phyloP scores from a whole-genome alignment of 2,797 vertebrate species.

The Agapornis canus region DNA sequence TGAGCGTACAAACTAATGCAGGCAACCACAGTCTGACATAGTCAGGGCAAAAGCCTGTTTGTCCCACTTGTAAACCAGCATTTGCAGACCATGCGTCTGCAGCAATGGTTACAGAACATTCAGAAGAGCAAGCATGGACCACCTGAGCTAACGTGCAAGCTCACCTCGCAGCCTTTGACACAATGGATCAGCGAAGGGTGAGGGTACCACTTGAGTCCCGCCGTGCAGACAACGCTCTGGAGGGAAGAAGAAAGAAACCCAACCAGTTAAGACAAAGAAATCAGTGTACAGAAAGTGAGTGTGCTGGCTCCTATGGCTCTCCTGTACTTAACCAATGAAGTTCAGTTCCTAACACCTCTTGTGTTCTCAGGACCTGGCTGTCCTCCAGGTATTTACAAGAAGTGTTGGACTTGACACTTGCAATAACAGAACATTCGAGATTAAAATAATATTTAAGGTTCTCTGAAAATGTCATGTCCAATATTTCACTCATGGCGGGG shows the following conservation, averaged over 20 bases:
- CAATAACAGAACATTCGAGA: slow-evolving; percentile 70
- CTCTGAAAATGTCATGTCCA: slow-evolving; percentile 28
- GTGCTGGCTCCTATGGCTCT: slow-evolving; percentile 11
- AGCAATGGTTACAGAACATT: background rate
- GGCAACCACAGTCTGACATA: background rate
- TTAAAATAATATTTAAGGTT: slow-evolving; percentile 75
- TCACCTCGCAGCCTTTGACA: slow-evolving; percentile 97
- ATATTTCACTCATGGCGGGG: slow-evolving; percentile 53
- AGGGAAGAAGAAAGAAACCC: background rate
- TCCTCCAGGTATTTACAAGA: slow-evolving; percentile 68
- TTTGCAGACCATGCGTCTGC: background rate
- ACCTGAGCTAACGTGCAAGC: background rate
- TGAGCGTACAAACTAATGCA: background rate
- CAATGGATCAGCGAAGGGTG: slow-evolving; percentile 91
- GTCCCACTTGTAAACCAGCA: background rate
- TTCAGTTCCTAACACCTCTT: slow-evolving; percentile 59
- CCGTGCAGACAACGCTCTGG: slow-evolving; percentile 92
- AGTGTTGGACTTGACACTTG: slow-evolving; percentile 66
- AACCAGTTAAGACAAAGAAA: slow-evolving; percentile 49
- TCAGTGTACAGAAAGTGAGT: slow-evolving; percentile 39
- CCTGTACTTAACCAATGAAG: slow-evolving; percentile 46
- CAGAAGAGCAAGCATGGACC: background rate
- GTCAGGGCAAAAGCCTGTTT: background rate
- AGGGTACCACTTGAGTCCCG: slow-evolving; percentile 95
- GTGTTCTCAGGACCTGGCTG: slow-evolving; percentile 54